phyloP scores from a whole-genome alignment of 2,113 vertebrate species.

The Alligator sinensis region DNA sequence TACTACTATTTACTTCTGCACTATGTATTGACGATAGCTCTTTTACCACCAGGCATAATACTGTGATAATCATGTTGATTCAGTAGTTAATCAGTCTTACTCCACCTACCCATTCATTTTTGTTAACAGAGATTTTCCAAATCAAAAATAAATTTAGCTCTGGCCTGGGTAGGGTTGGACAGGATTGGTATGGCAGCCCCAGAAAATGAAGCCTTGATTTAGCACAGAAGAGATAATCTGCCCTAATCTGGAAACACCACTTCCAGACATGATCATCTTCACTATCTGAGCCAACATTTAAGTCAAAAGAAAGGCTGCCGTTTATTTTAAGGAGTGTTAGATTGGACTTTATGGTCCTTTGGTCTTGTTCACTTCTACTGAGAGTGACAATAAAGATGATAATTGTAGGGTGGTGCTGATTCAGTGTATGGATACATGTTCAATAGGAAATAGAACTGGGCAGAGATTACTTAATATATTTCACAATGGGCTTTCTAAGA shows the following conservation, averaged over 20 bases:
- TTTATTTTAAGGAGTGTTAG: too few species aligned
- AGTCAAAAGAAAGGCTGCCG: neutral
- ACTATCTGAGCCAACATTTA: neutral
- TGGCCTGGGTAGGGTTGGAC: neutral
- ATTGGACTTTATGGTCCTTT: neutral
- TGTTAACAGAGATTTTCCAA: neutral
- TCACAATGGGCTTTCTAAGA: neutral
- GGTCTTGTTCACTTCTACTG: neutral
- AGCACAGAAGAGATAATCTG: neutral
- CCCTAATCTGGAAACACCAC: neutral
- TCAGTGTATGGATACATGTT: fast-evolving
- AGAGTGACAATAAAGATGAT: neutral
- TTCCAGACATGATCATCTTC: neutral
- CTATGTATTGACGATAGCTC: neutral
- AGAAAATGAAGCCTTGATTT: fast-evolving
- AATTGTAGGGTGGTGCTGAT: neutral
- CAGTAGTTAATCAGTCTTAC: neutral
- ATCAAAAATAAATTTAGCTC: neutral
- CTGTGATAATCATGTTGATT: neutral
- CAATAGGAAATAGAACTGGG: neutral
- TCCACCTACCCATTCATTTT: neutral
- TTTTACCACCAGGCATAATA: neutral
- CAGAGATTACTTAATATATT: neutral
- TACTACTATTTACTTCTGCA: neutral
- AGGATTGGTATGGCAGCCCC: neutral